phyloP scores from a whole-genome alignment of 2,113 vertebrate species.

The Callipepla squamata region DNA sequence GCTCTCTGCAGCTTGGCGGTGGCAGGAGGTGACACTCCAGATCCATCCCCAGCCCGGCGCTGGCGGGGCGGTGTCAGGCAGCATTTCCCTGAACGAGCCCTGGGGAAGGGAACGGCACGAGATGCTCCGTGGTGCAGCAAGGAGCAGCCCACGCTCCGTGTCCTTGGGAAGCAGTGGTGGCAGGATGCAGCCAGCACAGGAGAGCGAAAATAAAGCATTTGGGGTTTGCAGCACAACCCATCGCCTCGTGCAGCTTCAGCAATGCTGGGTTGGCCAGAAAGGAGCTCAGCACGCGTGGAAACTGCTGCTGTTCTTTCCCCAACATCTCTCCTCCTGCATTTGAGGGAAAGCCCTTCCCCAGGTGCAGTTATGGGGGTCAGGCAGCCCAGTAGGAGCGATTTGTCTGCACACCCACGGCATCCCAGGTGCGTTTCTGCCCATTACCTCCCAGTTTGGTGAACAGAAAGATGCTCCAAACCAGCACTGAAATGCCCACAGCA shows the following conservation, averaged over 20 bases:
- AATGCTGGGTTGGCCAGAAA: accelerated
- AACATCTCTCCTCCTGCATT: background rate
- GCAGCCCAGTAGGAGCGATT: background rate
- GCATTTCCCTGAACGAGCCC: background rate
- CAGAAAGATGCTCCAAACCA: background rate
- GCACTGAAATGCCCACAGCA: accelerated
- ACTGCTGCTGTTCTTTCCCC: background rate
- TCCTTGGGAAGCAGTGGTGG: accelerated
- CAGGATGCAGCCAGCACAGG: accelerated
- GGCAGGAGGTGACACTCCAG: background rate
- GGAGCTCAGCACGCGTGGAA: background rate
- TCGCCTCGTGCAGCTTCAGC: background rate
- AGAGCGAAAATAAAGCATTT: background rate
- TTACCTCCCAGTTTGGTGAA: background rate
- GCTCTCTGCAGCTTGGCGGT: background rate
- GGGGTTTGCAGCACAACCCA: background rate
- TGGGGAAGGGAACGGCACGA: background rate
- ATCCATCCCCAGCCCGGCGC: background rate
- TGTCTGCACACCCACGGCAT: accelerated
- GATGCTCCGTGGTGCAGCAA: background rate
- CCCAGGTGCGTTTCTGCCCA: background rate
- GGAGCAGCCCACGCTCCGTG: background rate
- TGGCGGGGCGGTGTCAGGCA: background rate
- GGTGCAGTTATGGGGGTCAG: background rate
- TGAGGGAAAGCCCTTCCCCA: background rate